A percentile compares a stretch with the other conserved stretches of the same genome.
Conservation (phyloP, 2,888 invertebrate genomes). For the Drosophila austrosaltans region DNA sequence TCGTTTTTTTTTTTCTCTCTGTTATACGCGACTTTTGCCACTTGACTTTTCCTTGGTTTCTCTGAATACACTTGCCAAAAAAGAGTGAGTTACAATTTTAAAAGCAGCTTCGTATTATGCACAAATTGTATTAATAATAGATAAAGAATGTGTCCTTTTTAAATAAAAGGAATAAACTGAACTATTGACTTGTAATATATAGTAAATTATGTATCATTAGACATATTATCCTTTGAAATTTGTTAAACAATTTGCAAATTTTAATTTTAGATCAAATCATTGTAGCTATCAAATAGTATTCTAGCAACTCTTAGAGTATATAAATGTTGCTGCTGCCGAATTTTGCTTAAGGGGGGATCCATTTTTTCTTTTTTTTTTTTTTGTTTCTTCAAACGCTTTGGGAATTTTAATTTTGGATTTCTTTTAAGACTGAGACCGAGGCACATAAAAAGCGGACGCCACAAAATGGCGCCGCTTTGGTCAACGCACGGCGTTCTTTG, state of each 20-base stretch:
- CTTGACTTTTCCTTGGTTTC: slow-evolving; percentile 67
- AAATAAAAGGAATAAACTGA: too few relatives aligned
- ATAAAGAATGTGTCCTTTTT: too few relatives aligned
- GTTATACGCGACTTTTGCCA: slow-evolving; percentile 47
- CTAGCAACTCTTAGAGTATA: background rate
- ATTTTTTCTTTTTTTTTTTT: slow-evolving; percentile 21
- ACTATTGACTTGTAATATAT: too few relatives aligned
- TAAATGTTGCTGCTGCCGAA: background rate
- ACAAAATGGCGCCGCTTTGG: slow-evolving; percentile 73
- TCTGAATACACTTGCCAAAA: background rate
- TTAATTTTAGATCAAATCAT: too few relatives aligned
- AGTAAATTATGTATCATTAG: too few relatives aligned
- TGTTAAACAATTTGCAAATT: background rate
- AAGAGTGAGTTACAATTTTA: background rate
- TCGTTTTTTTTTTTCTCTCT: slow-evolving; percentile 14
- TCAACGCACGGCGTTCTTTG: slow-evolving; percentile 73
- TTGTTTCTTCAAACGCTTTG: slow-evolving; percentile 60
- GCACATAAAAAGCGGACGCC: slow-evolving; percentile 60
- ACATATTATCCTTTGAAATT: too few relatives aligned
- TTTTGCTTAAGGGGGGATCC: slow-evolving; percentile 15
- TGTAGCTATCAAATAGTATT: background rate
- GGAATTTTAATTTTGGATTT: slow-evolving; percentile 18
- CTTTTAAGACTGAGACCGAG: slow-evolving; percentile 15
- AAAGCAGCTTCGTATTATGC: too few relatives aligned
- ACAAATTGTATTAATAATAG: too few relatives aligned